phyloP scores from a whole-genome alignment of 1,140 invertebrate species.

The Goniozus legneri region DNA sequence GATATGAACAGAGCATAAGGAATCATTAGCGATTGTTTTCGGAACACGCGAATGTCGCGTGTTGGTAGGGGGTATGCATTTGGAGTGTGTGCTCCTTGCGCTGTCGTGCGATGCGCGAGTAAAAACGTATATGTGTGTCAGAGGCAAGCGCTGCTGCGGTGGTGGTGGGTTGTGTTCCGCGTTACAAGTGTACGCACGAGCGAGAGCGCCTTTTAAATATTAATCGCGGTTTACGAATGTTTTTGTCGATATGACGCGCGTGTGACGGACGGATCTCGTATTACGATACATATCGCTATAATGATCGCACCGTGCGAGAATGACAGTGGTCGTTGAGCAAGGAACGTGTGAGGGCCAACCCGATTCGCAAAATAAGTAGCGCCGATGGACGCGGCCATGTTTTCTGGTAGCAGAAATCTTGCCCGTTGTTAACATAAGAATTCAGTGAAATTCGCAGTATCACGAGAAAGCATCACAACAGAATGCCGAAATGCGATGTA shows the following conservation, averaged over 20 bases:
- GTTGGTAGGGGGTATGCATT: too few relatives aligned
- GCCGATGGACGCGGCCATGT: conserved; percentile 53
- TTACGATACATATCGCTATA: conserved; percentile 18
- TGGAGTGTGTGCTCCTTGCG: too few relatives aligned
- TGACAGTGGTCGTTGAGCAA: conserved; percentile 23
- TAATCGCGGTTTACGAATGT: conserved; percentile 27
- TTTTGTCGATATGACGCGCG: conserved; percentile 28
- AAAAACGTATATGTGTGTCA: conserved; percentile 34
- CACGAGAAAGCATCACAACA: conserved; percentile 39
- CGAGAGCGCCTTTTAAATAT: conserved; percentile 27
- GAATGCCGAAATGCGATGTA: conserved; percentile 90
- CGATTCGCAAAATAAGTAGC: conserved; percentile 26
- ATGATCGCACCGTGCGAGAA: conserved; percentile 20
- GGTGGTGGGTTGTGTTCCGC: conserved; percentile 26
- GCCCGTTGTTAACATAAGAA: conserved; percentile 30
- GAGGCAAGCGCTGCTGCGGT: too few relatives aligned
- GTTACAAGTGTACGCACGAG: conserved; percentile 21
- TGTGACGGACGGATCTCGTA: conserved; percentile 22
- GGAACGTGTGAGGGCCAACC: too few relatives aligned
- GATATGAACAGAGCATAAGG: too few relatives aligned
- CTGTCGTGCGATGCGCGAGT: too few relatives aligned
- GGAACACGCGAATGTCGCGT: too few relatives aligned
- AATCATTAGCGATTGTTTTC: too few relatives aligned
- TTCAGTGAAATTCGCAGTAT: neutral
- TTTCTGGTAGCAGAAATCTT: conserved; percentile 50